Evolutionary conservation across 2,888 invertebrate genomes (phyloP).

Genomic region (Epinotia brunnichana): DNA sequence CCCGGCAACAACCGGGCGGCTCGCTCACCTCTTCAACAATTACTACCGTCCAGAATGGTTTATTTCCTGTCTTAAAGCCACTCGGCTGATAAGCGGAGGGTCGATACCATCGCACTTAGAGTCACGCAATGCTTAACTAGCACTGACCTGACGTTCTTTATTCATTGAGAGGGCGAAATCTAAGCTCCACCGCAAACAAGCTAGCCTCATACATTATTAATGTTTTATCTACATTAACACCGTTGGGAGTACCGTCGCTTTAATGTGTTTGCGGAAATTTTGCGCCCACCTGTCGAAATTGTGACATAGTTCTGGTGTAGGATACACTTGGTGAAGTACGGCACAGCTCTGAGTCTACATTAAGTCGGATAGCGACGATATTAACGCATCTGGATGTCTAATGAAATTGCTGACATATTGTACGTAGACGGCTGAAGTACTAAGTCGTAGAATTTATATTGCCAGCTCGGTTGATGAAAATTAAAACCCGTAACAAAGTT

Average conservation of each 20-base stretch:
- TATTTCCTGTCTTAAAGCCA: conserved; percentile 68
- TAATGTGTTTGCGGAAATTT: conserved; percentile 73
- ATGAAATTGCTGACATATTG: conserved; percentile 22
- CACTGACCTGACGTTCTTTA: conserved; percentile 61
- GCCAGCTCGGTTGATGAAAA: no score
- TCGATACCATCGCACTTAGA: conserved; percentile 63
- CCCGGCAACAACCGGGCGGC: conserved; percentile 36
- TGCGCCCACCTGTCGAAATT: conserved; percentile 69
- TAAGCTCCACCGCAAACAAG: conserved; percentile 75
- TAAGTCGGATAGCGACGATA: conserved; percentile 34
- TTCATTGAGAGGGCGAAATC: conserved; percentile 75
- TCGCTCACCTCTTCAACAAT: conserved; percentile 52
- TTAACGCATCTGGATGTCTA: conserved; percentile 36
- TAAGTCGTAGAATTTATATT: no score
- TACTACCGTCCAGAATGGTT: conserved; percentile 59
- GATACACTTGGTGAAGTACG: conserved; percentile 46
- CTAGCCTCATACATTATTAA: conserved; percentile 79
- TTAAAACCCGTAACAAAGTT: no score
- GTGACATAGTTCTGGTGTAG: conserved; percentile 53
- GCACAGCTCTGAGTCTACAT: conserved; percentile 33
- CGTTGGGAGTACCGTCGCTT: conserved; percentile 61
- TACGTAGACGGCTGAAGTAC: no score
- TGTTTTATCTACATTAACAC: conserved; percentile 76
- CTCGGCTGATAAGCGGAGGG: conserved; percentile 65
- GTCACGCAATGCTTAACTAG: conserved; percentile 69